Evolutionary conservation across 2,888 invertebrate species (phyloP).

Genomic region (Drosophila robusta): DNA sequence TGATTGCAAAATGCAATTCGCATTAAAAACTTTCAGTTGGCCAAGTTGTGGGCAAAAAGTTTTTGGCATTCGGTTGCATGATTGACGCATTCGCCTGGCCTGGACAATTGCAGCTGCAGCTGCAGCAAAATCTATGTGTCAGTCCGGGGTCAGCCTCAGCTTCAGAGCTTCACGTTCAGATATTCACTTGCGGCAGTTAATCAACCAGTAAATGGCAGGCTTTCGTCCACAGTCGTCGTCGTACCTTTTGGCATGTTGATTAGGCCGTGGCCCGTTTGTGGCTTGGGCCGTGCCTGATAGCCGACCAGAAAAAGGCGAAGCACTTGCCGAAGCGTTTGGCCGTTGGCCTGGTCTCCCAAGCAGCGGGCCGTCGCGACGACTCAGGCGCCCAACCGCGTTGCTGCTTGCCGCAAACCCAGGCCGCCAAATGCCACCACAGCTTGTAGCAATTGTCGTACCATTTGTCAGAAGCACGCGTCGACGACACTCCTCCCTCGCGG

Average conservation of each 20-base stretch:
- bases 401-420: conserved; percentile 58
- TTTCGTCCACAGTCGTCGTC: conserved; percentile 32
- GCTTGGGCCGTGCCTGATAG: conserved; percentile 32
- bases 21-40: conserved; percentile 58
- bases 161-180: conserved; percentile 3
- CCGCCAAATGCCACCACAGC: conserved; percentile 80
- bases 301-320: conserved; percentile 32
- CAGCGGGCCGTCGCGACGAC: conserved; percentile 32
- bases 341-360: conserved; percentile 16
- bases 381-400: conserved; percentile 57
- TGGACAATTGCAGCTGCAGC: conserved; percentile 43
- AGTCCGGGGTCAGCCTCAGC: background rate
- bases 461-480: conserved; percentile 80
- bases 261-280: conserved; percentile 40
- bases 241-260: conserved; percentile 49
- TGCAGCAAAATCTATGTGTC: conserved; percentile 4
- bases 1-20: conserved; percentile 75
- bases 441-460: conserved; percentile 84
- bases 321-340: conserved; percentile 33
- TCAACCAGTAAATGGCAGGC: conserved; percentile 69
- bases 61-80: conserved; percentile 37
- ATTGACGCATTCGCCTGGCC: conserved; percentile 46
- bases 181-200: conserved; percentile 52
- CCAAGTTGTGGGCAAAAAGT: conserved; percentile 46
- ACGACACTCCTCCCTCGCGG: conserved; percentile 82